phyloP scores from a whole-genome alignment of 2,113 vertebrate genomes.

The Cyanocitta stelleri region DNA sequence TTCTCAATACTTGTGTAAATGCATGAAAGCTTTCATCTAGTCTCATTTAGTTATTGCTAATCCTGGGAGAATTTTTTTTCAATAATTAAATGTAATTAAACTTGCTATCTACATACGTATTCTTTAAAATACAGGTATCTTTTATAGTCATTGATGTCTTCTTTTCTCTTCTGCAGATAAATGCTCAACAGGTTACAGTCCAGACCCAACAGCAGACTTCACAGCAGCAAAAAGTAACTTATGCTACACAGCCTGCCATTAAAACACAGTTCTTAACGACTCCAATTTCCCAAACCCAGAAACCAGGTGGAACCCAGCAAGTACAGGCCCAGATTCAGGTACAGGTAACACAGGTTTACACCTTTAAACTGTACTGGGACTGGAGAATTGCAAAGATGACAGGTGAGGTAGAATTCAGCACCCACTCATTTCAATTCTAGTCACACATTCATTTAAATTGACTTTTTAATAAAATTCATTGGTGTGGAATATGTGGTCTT shows the following conservation, averaged over 20 bases:
- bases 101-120: not conserved
- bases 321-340: conserved; percentile 88
- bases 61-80: not conserved
- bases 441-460: not conserved
- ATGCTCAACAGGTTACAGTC: conserved; percentile 81
- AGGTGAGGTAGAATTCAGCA: not conserved
- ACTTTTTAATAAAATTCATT: not conserved
- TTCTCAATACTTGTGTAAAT: not conserved
- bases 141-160: not conserved
- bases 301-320: conserved; percentile 84
- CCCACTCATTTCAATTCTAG: not conserved
- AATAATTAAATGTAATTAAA: not conserved
- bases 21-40: not conserved
- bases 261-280: conserved; percentile 92
- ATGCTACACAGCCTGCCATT: conserved; percentile 83
- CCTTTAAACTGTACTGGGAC: not conserved
- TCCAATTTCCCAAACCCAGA: conserved; percentile 85
- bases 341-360: conserved; percentile 11
- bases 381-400: not conserved
- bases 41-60: not conserved
- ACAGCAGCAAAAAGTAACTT: conserved; percentile 91
- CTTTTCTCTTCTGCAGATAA: conserved; percentile 56
- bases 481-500: not conserved
- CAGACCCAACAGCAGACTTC: conserved; percentile 80
- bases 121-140: not conserved